Base-by-base conservation (phyloP, 2,888 invertebrate species). In the Oscheius sp. region DNA sequence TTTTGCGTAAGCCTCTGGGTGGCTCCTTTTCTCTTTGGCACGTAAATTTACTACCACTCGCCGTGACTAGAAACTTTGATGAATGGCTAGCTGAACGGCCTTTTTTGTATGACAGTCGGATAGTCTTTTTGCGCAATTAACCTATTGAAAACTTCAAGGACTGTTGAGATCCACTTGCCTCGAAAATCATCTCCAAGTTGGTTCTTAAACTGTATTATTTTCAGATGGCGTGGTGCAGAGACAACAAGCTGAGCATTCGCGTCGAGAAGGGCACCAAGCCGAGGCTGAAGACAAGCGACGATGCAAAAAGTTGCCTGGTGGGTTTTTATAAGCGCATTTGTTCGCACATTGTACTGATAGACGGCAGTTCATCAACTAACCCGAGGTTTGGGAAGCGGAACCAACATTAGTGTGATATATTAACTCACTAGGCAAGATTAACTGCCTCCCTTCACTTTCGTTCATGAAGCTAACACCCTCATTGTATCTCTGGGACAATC, bases 251-350 rank as follows among this genome's bases (percentile, higher is more conserved):
- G 39, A 64, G 66, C 52, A 74, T 78, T 55, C 70, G 78, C 61
- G 69, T 78, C 42, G 78, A 78, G 66, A 57, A 72, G 63, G 78
- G 78, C 46, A 63, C 69, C 17, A 66, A 71, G 23, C 78, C 78
- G 3, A 25, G 61, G 3, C 61, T 76, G 20, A 70, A 50, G 12
- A 57, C 50, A n/a, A 71, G 66, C 25, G 52, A 58, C 25, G 52
- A 71, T 15, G 72, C 66, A 17, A 65, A 50, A 27, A 68, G 42
- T 52, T 71, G 73, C 25, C 75, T 72, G 70, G 77, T 74, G 46
- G 45, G 67, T 58, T 10, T 27, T 37, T 58, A 31, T n/a, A n/a
- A n/a, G 37, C 34, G 6, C 42, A 27, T 33, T 58, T 42, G n/a
- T 58, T 34, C 33, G 57, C 37, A 33, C n/a, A 31, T 3, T n/a